Base-by-base conservation (phyloP, 2,113 vertebrate species). In the Syngnathus floridae region DNA sequence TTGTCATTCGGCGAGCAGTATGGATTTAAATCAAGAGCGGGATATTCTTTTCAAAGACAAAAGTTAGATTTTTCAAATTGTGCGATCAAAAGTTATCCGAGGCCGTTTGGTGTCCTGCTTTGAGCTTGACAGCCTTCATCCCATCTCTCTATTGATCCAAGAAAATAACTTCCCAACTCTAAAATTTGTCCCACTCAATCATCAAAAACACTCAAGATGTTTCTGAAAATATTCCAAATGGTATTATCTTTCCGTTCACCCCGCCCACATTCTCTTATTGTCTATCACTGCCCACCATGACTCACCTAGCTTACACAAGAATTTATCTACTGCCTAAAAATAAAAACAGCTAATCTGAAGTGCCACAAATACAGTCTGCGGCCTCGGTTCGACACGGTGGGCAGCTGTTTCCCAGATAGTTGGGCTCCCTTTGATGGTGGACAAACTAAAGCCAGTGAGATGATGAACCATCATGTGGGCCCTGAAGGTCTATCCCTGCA, bases 241-340 rank as follows among this genome's bases (percentile, higher is more conserved):
- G 8, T 72, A 76, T 75, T 73, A 76, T 86, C 78, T 75, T 65
- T 69, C 35, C 65, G 66, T 60, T 40, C 49, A n/a, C 36, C 66
- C 77, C 77, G 71, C 80, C 78, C 70, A 82, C 87, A 83, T 82
- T 86, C 84, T 74, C 74, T 64, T 69, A 83, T 86, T 84, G 84
- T 84, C 79, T 74, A 48, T 55, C 54, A 52, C 79, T 71, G 79
- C 66, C 51, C 56, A 66, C 63, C 69, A 70, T 85, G 83, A 87
- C 82, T 88, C 84, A 82, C 83, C 84, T 84, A 76, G 81, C 81
- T 86, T 84, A 85, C 63, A 69, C 67, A 68, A 79, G 84, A 82
- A 71, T 84, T 85, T 84, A 82, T 87, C 71, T 57, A 71, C 76
- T 67, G 59, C 77, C 86, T 87, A 88, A 89, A 85, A 86, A 86